A percentile compares a stretch with the other conserved stretches of the same genome.
Conservation (phyloP, 2,888 invertebrate genomes). For the Halictus quadricinctus region DNA sequence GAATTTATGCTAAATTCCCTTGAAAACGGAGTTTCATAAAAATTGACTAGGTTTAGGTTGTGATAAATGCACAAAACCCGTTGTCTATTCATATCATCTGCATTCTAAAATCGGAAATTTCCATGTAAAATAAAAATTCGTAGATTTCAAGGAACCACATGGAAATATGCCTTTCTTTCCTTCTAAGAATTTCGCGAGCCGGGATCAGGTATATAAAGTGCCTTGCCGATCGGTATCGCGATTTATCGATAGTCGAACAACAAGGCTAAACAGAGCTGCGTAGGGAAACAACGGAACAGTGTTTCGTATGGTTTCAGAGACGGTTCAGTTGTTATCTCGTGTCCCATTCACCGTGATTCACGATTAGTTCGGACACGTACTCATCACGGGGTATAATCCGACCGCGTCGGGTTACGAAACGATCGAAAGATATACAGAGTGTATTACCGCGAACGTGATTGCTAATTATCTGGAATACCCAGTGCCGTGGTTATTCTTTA, state of each 20-base stretch:
- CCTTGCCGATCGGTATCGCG: neutral
- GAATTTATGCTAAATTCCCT: neutral
- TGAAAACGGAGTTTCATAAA: neutral
- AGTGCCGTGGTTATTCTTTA: neutral
- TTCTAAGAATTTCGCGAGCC: neutral
- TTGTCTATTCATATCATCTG: too few relatives aligned
- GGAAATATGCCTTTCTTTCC: neutral
- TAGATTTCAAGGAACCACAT: neutral
- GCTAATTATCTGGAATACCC: conserved; percentile 24
- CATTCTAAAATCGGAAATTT: neutral
- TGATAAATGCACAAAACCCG: neutral
- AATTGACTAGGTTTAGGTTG: too few relatives aligned
- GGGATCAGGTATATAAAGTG: neutral
- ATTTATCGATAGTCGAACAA: conserved; percentile 11
- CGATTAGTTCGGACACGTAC: conserved; percentile 34
- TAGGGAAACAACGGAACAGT: neutral
- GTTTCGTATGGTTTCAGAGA: conserved; percentile 37
- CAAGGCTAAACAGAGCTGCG: neutral
- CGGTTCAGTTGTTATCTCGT: conserved; percentile 26
- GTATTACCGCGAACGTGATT: neutral
- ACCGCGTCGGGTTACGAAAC: conserved; percentile 35
- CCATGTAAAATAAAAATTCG: neutral
- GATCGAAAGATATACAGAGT: conserved; percentile 14
- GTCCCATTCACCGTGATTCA: conserved; percentile 41
- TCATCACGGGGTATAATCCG: conserved; percentile 23